Evolutionary conservation across 1,140 invertebrate genomes (phyloP), one percentile per base, ranked within the genome.

Genomic region (Lithobius niger): DNA sequence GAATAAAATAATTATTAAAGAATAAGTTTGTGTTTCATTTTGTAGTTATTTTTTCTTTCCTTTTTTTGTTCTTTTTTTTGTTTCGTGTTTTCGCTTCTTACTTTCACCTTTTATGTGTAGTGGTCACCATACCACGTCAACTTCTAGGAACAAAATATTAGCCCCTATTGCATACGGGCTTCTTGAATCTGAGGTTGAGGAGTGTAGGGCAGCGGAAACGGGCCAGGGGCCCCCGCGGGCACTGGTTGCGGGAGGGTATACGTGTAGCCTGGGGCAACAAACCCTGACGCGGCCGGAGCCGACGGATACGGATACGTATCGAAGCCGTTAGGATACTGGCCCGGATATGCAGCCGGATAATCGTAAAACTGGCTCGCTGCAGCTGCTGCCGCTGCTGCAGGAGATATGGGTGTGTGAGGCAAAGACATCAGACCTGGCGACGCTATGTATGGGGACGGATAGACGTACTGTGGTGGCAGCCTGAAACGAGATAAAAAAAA

Each of bases 381-480:
- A 15, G 80, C 81, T 1, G 63, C 61, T 3, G 63, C 59, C 13
- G 83, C 74, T 1, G 82, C 81, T 26, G 81, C 81, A 67, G 84
- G 82, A 62, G 79, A 80, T 55, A 84, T 64, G 79, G 82, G 55
- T 45, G 72, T 69, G 27, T 76, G 68, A 54, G 79, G 80, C 62
- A 82, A 69, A 60, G 79, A 79, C 53, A 84, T 75, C 60, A 83
- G 68, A 54, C 74, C 79, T 1, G 59, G 57, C 15, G 60, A 26
- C 3, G 56, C 51, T 40, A 62, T 28, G 42, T 52, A 62, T 13
- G 67, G 69, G 76, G 66, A 70, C 56, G 82, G 80, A 66, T 84
- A 85, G 68, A 84, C 75, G 69, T 84, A 86, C 15, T 82, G 79
- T 26, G 81, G 82, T 57, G 82, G 82, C 63, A 85, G 76, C 66